Evolutionary conservation across 2,797 vertebrate genomes (phyloP).

Genomic region (Ctenopoma multispine): DNA sequence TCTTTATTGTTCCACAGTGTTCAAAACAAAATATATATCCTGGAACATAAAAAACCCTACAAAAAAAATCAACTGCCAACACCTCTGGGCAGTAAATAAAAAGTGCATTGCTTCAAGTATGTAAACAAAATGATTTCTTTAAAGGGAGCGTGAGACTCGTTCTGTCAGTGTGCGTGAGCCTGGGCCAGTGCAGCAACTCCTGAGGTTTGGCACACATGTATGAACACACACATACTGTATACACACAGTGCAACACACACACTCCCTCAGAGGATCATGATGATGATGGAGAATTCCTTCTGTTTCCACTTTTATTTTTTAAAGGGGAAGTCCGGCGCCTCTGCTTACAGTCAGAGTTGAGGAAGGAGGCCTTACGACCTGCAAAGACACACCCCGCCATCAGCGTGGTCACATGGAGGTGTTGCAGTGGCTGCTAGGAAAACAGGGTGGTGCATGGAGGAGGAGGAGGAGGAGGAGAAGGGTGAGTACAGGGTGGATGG

Average conservation of each 20-base stretch:
- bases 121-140: constrained; percentile 82
- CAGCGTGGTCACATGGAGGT: constrained; percentile 87
- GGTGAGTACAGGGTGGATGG: constrained; percentile 38
- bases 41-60: constrained; percentile 36
- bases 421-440: constrained; percentile 87
- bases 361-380: constrained; percentile 79
- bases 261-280: constrained; percentile 49
- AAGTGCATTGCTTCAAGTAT: constrained; percentile 89
- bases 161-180: constrained; percentile 63
- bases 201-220: constrained; percentile 77
- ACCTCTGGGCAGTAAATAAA: constrained; percentile 70
- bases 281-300: constrained; percentile 33
- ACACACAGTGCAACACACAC: constrained; percentile 9
- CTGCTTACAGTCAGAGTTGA: constrained; percentile 44
- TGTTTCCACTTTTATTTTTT: constrained; percentile 16
- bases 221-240: constrained; percentile 29
- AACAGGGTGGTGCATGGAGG: constrained; percentile 53
- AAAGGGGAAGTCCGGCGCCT: constrained; percentile 38
- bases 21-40: constrained; percentile 55
- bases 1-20: constrained; percentile 62
- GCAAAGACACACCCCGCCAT: constrained; percentile 82
- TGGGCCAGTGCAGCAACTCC: constrained; percentile 66
- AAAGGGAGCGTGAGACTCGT: constrained; percentile 64
- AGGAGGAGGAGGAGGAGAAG: constrained; percentile 5
- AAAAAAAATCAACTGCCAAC: constrained; percentile 48